Conservation (phyloP, 2,113 vertebrate genomes). For the Peucedramus taeniatus region DNA sequence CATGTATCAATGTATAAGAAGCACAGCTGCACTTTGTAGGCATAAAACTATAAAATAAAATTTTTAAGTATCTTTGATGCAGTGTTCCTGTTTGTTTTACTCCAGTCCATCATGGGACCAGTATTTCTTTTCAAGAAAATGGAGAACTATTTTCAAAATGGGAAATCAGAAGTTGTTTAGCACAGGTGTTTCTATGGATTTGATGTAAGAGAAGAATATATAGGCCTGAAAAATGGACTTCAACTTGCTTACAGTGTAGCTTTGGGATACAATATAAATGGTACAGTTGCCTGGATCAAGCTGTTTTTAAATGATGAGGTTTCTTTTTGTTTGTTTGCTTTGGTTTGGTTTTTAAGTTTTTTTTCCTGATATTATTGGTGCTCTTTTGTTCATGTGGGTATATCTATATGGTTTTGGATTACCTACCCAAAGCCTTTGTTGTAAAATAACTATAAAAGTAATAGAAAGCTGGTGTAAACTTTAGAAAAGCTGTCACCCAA, state of each 20-base stretch:
- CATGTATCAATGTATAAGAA: background rate
- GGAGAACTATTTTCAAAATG: background rate
- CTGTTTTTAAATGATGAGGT: background rate
- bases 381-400: background rate
- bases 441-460: background rate
- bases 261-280: background rate
- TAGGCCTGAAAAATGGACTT: background rate
- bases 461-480: background rate
- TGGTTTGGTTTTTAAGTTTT: fast-evolving
- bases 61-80: background rate
- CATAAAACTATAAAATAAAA: background rate
- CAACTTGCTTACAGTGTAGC: background rate
- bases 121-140: background rate
- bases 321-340: background rate
- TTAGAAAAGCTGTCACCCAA: background rate
- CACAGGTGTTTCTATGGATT: background rate
- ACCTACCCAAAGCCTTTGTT: background rate
- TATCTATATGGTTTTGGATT: background rate
- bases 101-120: background rate
- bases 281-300: background rate
- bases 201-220: background rate
- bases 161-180: background rate
- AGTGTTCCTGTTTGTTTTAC: background rate
- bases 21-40: background rate
- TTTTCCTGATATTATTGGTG: background rate